A percentile compares a stretch with the other conserved stretches of the same genome.
These are phyloP conservation scores for Lutra lutra DNA, from an alignment of 2,797 vertebrate genomes.

Conservation along the genomic window DNA sequence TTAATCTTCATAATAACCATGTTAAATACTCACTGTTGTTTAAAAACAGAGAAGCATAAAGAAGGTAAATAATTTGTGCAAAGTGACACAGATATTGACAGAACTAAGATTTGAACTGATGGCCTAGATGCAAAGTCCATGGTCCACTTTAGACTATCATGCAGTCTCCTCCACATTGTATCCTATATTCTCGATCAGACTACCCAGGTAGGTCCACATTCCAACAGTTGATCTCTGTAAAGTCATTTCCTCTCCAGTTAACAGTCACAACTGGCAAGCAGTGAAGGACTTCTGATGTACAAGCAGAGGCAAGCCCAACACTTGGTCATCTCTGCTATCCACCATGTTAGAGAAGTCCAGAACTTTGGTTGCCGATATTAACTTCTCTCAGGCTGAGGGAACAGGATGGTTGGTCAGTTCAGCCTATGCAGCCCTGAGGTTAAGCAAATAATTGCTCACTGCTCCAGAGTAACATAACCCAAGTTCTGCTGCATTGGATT, in stretches of 20 bases:
- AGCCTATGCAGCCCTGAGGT: background rate
- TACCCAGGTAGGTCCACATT: background rate
- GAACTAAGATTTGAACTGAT: background rate
- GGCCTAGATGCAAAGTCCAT: background rate
- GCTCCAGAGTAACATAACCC: background rate
- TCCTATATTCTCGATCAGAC: background rate
- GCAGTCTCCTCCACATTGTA: background rate
- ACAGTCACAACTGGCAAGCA: background rate
- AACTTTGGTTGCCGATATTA: background rate
- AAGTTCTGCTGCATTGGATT: background rate
- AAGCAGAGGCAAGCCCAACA: background rate
- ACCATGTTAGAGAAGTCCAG: background rate
- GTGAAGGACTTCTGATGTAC: background rate
- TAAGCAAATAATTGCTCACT: constrained; percentile 19
- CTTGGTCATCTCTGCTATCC: background rate
- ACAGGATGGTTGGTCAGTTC: background rate
- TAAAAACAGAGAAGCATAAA: background rate
- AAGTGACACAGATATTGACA: background rate
- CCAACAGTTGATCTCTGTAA: background rate
- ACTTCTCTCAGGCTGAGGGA: background rate
- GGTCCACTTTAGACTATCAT: background rate
- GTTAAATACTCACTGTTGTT: background rate
- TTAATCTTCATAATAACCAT: background rate
- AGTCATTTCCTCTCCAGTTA: background rate
- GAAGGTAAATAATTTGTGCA: background rate